Percentiles rank a stretch among this genome's conserved stretches.
These are phyloP conservation scores for Epirrita christyi DNA, from an alignment of 2,888 invertebrate genomes.

Conservation along the genomic window DNA sequence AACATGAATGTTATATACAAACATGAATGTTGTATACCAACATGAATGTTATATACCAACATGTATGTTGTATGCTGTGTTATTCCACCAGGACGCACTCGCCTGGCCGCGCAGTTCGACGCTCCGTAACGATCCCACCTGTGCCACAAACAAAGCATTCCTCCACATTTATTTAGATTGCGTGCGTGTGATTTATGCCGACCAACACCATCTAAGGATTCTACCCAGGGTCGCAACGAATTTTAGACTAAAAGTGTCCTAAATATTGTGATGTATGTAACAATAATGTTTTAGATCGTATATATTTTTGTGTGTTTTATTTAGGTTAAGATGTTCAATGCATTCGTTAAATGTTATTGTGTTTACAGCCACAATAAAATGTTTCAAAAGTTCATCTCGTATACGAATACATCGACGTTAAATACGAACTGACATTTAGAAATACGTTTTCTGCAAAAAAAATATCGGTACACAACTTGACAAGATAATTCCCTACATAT, in stretches of 20 bases:
- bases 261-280: slow-evolving; percentile 81
- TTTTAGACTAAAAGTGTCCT: slow-evolving; percentile 81
- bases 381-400: slow-evolving; percentile 28
- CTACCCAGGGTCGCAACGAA: slow-evolving; percentile 76
- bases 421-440: slow-evolving; percentile 24
- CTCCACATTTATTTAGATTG: slow-evolving; percentile 51
- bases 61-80: too few species aligned
- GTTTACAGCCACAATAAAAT: slow-evolving; percentile 38
- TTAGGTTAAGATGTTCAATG: slow-evolving; percentile 69
- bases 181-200: slow-evolving; percentile 58
- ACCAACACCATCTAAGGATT: slow-evolving; percentile 53
- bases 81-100: slow-evolving; percentile 67
- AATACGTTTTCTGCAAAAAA: slow-evolving; percentile 21
- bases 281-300: slow-evolving; percentile 81
- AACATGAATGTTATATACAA: too few species aligned
- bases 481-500: slow-evolving; percentile 22
- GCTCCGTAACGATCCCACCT: slow-evolving; percentile 65
- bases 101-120: slow-evolving; percentile 78
- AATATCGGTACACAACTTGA: slow-evolving; percentile 30
- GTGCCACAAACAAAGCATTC: slow-evolving; percentile 65
- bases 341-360: slow-evolving; percentile 79
- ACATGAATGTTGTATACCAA: too few species aligned
- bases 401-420: slow-evolving; percentile 20
- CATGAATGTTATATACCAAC: too few species aligned
- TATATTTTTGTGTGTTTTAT: slow-evolving; percentile 83